These are phyloP conservation scores for Parochlus steinenii DNA, from an alignment of 2,888 invertebrate genomes.

Conservation along the genomic window DNA sequence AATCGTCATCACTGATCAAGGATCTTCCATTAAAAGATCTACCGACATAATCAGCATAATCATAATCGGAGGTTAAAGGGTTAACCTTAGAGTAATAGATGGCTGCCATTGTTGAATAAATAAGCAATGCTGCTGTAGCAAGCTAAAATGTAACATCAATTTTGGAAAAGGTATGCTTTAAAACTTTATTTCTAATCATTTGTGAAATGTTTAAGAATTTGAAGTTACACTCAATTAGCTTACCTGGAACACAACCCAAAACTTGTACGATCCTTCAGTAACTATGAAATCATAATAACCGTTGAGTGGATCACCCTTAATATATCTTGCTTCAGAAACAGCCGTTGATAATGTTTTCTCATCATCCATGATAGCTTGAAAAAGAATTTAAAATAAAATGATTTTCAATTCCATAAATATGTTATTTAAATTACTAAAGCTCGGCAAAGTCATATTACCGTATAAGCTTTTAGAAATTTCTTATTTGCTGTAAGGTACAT, in stretches of 20 bases:
- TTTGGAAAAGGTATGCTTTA: not conserved
- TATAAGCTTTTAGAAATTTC: too few relatives aligned
- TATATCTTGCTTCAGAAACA: conserved; percentile 27
- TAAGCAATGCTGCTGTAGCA: conserved; percentile 59
- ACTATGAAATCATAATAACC: conserved; percentile 77
- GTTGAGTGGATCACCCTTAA: conserved; percentile 49
- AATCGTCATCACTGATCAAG: conserved; percentile 31
- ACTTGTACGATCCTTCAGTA: conserved; percentile 76
- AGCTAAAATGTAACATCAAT: conserved; percentile 38
- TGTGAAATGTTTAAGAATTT: not conserved
- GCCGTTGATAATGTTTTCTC: conserved; percentile 13
- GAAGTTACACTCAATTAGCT: conserved; percentile 15
- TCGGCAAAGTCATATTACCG: too few relatives aligned
- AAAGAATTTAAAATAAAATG: not conserved
- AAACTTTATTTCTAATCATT: not conserved
- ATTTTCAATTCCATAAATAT: too few relatives aligned
- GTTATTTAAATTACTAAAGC: too few relatives aligned
- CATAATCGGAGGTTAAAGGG: conserved; percentile 61
- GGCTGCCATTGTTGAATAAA: conserved; percentile 73
- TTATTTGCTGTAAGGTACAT: too few relatives aligned
- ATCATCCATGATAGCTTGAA: not conserved
- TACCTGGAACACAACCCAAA: conserved; percentile 78
- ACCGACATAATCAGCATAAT: conserved; percentile 54
- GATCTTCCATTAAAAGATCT: conserved; percentile 38
- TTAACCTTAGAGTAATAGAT: conserved; percentile 80